Conservation (phyloP, 2,888 invertebrate genomes). For the Melinaea menophilus region DNA sequence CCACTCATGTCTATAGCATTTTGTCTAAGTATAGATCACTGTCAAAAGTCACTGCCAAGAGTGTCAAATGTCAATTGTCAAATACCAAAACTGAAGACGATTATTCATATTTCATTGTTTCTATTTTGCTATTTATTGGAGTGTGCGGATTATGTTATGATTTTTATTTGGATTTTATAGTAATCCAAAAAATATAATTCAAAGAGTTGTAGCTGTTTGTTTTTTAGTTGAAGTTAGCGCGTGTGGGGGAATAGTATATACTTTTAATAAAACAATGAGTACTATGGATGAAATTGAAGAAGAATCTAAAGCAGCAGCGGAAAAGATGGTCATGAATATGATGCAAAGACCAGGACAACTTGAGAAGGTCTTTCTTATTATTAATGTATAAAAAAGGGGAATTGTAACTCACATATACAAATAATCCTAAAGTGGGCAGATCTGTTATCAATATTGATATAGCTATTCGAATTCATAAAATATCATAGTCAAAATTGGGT, state of each 20-base stretch:
- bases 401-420: neutral
- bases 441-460: neutral
- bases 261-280: constrained; percentile 42
- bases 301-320: constrained; percentile 86
- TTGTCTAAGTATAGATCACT: too few species aligned
- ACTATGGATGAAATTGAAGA: constrained; percentile 85
- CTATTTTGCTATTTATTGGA: too few species aligned
- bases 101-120: too few species aligned
- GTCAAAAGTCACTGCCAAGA: neutral
- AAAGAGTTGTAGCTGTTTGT: neutral
- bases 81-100: neutral
- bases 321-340: constrained; percentile 93
- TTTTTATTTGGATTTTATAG: too few species aligned
- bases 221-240: neutral
- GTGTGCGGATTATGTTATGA: too few species aligned
- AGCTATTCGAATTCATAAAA: too few species aligned
- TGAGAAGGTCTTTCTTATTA: constrained; percentile 82
- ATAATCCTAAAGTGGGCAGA: neutral
- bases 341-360: constrained; percentile 96
- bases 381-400: neutral
- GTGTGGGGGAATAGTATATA: neutral
- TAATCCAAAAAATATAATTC: too few species aligned
- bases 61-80: neutral
- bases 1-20: too few species aligned
- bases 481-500: too few species aligned